Evolutionary conservation across 2,113 vertebrate genomes (phyloP), one percentile per base, ranked within the genome.

Genomic region (Corynorhinus townsendii): DNA sequence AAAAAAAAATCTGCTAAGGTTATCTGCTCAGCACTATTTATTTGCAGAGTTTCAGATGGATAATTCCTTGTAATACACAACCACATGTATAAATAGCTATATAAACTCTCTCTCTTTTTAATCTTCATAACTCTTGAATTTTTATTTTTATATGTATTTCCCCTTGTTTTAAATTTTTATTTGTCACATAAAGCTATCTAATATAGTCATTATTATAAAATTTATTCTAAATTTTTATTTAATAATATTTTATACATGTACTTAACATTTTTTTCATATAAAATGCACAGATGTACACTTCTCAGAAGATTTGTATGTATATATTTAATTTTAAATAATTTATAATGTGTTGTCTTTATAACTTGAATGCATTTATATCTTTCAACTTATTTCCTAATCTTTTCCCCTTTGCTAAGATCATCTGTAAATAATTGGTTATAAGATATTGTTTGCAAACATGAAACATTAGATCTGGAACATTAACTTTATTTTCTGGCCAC

Each of bases 11-110:
- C 86, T 95, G 89, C 96, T 97, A 97, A 97, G 86, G 96, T 95
- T 95, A 94, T 92, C 85, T 97, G 69, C 91, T 95, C 93, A 96
- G 95, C 89, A 96, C 77, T 47, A 92, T 83, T 97, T 89, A 88
- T 97, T 88, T 93, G 72, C 0, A 20, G 84, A 90, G 88, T 87
- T 90, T 92, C 43, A 86, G 95, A n/a, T 49, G 73, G 95, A 93
- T 92, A 97, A 98, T 96, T 93, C 8, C 56, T 94, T 95, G 2
- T 0, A 49, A 0, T 72, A n/a, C 52, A 95, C 72, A 88, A 62
- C 95, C 80, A 89, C 45, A 85, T 0, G 0, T 84, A 30, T 69
- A 88, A 96, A 95, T 92, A 1, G 0, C n/a, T 52, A n/a, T 22
- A 52, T 77, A 52, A 52, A n/a, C 30, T 77, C 14, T 47, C 72